Evolutionary conservation across 1,140 invertebrate genomes (phyloP).

Genomic region (Camponotus pennsylvanicus): DNA sequence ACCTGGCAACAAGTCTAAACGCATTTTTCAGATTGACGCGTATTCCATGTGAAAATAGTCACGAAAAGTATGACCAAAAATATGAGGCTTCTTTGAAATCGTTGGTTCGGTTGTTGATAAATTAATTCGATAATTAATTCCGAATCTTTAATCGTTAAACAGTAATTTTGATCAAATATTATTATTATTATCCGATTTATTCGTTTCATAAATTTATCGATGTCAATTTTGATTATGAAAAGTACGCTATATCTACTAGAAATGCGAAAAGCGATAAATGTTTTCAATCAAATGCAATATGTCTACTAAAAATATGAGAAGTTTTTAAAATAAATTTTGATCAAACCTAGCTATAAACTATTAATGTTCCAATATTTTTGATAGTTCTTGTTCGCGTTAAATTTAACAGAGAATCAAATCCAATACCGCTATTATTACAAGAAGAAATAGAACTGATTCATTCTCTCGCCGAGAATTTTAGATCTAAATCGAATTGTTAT

Average conservation of each 20-base stretch:
- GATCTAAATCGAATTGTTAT: background rate
- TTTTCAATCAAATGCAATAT: background rate
- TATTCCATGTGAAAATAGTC: slow-evolving; percentile 13
- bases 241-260: background rate
- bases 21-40: background rate
- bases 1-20: slow-evolving; percentile 22
- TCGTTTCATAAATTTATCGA: background rate
- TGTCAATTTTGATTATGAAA: background rate
- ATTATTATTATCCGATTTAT: background rate
- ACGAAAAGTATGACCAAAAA: background rate
- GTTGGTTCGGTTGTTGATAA: background rate
- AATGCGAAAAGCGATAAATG: background rate
- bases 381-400: background rate
- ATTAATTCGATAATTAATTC: background rate
- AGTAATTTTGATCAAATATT: background rate
- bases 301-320: too few species aligned
- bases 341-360: background rate
- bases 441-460: background rate
- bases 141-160: background rate
- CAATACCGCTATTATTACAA: background rate
- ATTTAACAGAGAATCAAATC: background rate
- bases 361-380: background rate
- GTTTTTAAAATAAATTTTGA: background rate
- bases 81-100: background rate
- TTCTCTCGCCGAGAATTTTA: background rate